Evolutionary conservation across 2,888 invertebrate genomes (phyloP).

Genomic region (Euzophera pinguis): DNA sequence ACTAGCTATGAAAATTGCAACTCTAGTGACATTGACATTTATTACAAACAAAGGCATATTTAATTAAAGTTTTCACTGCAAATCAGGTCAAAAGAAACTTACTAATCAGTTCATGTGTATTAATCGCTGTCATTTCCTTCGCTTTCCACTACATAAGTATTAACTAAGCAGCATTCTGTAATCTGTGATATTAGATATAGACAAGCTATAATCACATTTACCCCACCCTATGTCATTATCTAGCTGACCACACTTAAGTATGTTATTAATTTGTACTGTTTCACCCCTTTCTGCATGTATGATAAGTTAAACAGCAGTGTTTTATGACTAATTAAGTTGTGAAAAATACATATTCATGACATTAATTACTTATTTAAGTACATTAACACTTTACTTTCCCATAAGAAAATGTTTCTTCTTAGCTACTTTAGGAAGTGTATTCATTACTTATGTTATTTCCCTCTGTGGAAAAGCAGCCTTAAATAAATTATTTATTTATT

Average conservation of each 20-base stretch:
- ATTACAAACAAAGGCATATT: too few species aligned
- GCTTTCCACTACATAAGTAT: neutral
- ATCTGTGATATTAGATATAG: neutral
- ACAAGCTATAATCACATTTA: neutral
- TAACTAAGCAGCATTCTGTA: too few species aligned
- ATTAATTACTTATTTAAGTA: neutral
- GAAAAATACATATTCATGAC: conserved; percentile 1
- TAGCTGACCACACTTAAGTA: neutral
- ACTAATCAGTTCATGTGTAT: neutral
- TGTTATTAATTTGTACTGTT: neutral
- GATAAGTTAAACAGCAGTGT: conserved; percentile 4
- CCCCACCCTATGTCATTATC: neutral
- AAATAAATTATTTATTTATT: too few species aligned
- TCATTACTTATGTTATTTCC: too few species aligned
- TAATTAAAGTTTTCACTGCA: neutral
- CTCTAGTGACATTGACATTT: too few species aligned
- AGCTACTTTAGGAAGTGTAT: too few species aligned
- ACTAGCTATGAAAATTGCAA: too few species aligned
- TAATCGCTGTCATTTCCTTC: neutral
- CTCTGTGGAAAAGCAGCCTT: too few species aligned
- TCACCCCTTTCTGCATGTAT: neutral
- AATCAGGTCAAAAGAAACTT: conserved; percentile 2
- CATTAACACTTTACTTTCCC: neutral
- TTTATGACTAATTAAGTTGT: neutral
- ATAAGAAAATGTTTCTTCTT: neutral